These are phyloP conservation scores for Agrochola litura DNA, from an alignment of 2,888 invertebrate genomes.

Conservation along the genomic window DNA sequence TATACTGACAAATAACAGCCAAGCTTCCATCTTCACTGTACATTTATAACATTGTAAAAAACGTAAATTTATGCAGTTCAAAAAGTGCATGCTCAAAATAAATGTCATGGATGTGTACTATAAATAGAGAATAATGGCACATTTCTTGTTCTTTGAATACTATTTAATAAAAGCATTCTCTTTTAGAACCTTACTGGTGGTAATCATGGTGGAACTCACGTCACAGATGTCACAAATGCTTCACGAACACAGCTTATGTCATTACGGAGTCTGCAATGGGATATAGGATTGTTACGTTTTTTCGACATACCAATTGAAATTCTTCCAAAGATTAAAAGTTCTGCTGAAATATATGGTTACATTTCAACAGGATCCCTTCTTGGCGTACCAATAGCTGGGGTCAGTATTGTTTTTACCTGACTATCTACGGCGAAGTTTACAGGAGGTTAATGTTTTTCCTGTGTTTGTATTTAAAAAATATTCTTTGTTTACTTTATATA, in stretches of 20 bases:
- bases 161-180: not conserved
- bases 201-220: conserved; percentile 91
- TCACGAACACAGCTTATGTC: conserved; percentile 99
- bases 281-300: conserved; percentile 95
- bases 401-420: conserved; percentile 84
- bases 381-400: conserved; percentile 96
- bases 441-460: conserved; percentile 65
- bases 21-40: not conserved
- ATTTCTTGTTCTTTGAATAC: not conserved
- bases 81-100: not conserved
- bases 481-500: not conserved
- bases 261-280: conserved; percentile 96
- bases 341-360: conserved; percentile 97
- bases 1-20: not conserved
- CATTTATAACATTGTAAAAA: not conserved
- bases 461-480: conserved; percentile 27
- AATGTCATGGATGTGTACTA: not conserved
- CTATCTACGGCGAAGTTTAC: conserved; percentile 51
- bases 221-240: conserved; percentile 99
- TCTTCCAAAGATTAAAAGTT: conserved; percentile 97
- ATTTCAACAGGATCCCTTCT: conserved; percentile 93
- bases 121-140: not conserved
- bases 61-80: not conserved
- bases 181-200: conserved; percentile 92
- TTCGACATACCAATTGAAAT: conserved; percentile 96